phyloP scores from a whole-genome alignment of 1,140 invertebrate species.

The Hycleus phaleratus region DNA sequence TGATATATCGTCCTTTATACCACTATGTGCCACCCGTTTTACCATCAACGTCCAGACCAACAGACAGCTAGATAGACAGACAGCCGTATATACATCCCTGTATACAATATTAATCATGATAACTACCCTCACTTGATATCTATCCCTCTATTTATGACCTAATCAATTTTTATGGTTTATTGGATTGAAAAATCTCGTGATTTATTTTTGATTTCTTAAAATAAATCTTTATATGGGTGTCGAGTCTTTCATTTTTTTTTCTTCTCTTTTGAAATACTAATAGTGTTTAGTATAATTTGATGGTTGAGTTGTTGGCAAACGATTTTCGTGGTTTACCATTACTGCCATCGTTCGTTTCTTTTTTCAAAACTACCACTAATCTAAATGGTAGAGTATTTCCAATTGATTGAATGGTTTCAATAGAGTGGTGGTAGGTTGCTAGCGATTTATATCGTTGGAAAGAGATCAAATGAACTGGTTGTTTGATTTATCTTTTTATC shows the following conservation, averaged over 20 bases:
- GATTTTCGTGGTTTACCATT: constrained; percentile 2
- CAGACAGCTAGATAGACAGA: constrained; percentile 6
- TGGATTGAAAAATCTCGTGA: constrained; percentile 2
- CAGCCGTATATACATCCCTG: background rate
- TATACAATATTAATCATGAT: constrained; percentile 10
- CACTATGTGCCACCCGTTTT: background rate
- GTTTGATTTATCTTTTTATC: constrained; percentile 34
- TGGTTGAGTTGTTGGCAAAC: background rate
- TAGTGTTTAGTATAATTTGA: too few species aligned
- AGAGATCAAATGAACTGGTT: background rate
- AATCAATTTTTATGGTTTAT: background rate
- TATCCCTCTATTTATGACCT: too few species aligned
- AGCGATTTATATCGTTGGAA: constrained; percentile 20
- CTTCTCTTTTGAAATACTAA: background rate
- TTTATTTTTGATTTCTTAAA: constrained; percentile 8
- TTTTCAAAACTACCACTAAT: too few species aligned
- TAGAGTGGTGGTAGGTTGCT: constrained; percentile 15
- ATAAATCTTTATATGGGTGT: constrained; percentile 7
- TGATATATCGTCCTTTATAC: constrained; percentile 15
- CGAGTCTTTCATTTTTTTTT: constrained; percentile 10
- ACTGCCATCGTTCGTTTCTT: background rate
- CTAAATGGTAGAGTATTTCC: constrained; percentile 1
- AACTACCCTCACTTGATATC: background rate
- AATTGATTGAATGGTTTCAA: constrained; percentile 21
- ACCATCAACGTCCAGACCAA: constrained; percentile 16